Percentiles rank a stretch among this genome's conserved stretches.
Evolutionary conservation across 2,113 vertebrate genomes (phyloP).

Genomic region (Stigmatopora argus): DNA sequence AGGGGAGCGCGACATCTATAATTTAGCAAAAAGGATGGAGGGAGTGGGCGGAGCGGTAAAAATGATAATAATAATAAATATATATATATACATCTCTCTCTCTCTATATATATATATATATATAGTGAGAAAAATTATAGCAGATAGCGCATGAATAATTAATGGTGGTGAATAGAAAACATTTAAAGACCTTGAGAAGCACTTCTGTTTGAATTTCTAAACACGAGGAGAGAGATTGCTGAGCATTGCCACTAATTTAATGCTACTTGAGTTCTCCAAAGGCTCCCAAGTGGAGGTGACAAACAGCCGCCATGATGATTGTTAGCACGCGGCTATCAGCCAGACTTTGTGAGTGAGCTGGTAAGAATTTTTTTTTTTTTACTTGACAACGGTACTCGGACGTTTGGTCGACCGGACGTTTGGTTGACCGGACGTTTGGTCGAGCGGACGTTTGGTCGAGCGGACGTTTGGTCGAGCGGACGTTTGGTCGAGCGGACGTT

Average conservation of each 20-base stretch:
- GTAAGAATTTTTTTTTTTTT: background rate
- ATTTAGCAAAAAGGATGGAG: slow-evolving; percentile 3
- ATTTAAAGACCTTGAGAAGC: slow-evolving; percentile 14
- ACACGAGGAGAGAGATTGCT: background rate
- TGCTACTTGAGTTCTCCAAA: background rate
- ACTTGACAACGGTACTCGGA: background rate
- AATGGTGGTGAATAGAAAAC: slow-evolving; percentile 7
- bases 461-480: too few relatives aligned
- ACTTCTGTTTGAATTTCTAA: slow-evolving; percentile 3
- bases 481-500: too few relatives aligned
- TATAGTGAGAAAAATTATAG: slow-evolving; percentile 9
- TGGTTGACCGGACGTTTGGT: too few relatives aligned
- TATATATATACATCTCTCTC: too few relatives aligned
- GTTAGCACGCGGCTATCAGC: background rate
- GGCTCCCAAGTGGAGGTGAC: background rate
- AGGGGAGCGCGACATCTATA: slow-evolving; percentile 4
- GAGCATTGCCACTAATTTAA: background rate
- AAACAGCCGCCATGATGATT: background rate
- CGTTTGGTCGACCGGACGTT: too few relatives aligned
- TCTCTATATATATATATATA: too few relatives aligned
- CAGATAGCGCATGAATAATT: slow-evolving; percentile 9
- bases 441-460: too few relatives aligned
- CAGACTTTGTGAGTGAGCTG: background rate
- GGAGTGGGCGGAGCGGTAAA: background rate
- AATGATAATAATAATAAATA: background rate